Base-by-base conservation (phyloP, 1,140 invertebrate genomes). In the Megalopta genalis region DNA sequence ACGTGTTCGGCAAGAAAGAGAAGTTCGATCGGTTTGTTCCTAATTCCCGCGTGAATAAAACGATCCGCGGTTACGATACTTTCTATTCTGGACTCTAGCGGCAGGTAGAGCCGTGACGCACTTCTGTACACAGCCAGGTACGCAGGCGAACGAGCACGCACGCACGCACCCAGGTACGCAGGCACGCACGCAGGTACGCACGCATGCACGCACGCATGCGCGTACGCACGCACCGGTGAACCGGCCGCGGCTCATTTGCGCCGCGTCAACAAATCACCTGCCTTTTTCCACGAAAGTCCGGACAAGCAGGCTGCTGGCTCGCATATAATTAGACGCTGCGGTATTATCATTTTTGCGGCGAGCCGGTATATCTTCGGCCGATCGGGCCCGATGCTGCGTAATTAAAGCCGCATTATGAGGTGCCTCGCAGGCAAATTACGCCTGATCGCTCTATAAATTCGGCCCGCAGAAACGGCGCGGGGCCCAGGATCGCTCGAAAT, bases 291-390 rank as follows among this genome's bases (percentile, higher is more conserved):
- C 23, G 65, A 52, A 68, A 42, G 23, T 39, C 23, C 7, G 54
- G 7, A 14, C 23, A 21, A 39, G 57, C 75, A 74, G 68, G 57
- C 73, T 63, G 69, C 54, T 21, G 12, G 39, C 52, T 14, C 46
- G 59, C 42, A 25, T 71, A 70, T 84, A 81, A 81, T 83, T 77
- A 75, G 42, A 80, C 14, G 52, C 37, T 32, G 32, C 39, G 21
- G 59, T 52, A 66, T 84, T 76, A 77, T 84, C 76, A 77, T 86
- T 78, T 77, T 75, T 72, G 27, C 73, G 46, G 37, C 65, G 69
- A 69, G 10, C 16, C 8, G 39, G 65, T 46, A 42, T 75, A 75
- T 49, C 54, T 63, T 62, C 18, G 39, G 14, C 4, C 74, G 68
- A 77, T 84, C 80, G 54, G 63, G 54, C 66, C 42, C 73, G 75